Percentiles rank a stretch among this genome's conserved stretches.
These are phyloP conservation scores for Microtus richardsoni DNA, from an alignment of 2,113 vertebrate genomes.

Conservation along the genomic window DNA sequence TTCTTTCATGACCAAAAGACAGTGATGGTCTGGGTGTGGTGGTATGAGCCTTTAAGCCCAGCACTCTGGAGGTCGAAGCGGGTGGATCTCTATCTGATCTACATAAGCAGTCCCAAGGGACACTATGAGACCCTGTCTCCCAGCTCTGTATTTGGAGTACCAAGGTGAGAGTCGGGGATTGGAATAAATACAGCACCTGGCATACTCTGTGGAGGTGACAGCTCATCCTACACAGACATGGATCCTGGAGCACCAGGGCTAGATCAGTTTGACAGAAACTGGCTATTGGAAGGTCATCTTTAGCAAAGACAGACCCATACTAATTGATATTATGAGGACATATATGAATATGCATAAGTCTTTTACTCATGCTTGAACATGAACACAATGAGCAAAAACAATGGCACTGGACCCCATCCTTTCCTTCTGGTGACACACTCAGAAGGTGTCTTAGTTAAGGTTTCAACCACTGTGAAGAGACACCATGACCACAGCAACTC, in stretches of 20 bases:
- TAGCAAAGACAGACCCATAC: not conserved
- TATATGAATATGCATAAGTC: not conserved
- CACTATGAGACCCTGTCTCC: not conserved
- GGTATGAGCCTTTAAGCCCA: not conserved
- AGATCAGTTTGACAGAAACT: not conserved
- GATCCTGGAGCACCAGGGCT: not conserved
- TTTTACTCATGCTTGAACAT: not conserved
- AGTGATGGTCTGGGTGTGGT: not conserved
- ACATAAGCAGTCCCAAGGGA: not conserved
- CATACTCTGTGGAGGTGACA: not conserved
- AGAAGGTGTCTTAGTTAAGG: not conserved
- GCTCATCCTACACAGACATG: not conserved
- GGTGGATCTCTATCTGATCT: not conserved
- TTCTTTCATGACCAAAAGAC: not conserved
- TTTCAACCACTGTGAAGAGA: not conserved
- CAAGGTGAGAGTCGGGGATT: not conserved
- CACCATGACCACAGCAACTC: not conserved
- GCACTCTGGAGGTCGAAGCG: not conserved
- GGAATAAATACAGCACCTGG: not conserved
- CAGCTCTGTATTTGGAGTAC: not conserved
- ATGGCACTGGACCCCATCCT: not conserved
- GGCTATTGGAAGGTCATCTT: not conserved
- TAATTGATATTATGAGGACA: not conserved
- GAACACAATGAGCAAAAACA: not conserved
- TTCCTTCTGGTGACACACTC: too few species aligned